Conservation (phyloP, 2,888 invertebrate genomes). For the Hydroisotoma schaefferi region DNA sequence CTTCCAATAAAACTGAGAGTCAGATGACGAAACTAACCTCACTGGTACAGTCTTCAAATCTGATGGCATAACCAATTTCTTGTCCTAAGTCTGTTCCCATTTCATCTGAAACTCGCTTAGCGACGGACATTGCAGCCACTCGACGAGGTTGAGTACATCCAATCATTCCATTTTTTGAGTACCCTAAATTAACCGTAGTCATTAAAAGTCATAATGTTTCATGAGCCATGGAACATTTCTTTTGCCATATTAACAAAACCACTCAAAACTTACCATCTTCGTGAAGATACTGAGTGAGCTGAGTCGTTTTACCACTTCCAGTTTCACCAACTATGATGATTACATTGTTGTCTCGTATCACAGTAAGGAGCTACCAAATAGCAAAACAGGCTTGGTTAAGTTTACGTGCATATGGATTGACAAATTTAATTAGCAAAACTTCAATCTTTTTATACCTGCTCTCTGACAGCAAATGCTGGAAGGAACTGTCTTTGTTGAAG, state of each 20-base stretch:
- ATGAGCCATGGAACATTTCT: neutral
- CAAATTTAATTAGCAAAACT: neutral
- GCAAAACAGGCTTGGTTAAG: no score
- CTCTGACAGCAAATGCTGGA: slow-evolving; percentile 92
- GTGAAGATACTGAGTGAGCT: slow-evolving; percentile 92
- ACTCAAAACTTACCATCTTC: slow-evolving; percentile 70
- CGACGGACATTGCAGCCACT: slow-evolving; percentile 99
- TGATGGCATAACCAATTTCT: slow-evolving; percentile 97
- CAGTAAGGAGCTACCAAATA: slow-evolving; percentile 66
- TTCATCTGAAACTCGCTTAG: slow-evolving; percentile 97
- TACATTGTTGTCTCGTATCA: slow-evolving; percentile 88
- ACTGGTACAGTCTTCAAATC: slow-evolving; percentile 98
- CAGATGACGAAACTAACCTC: slow-evolving; percentile 62
- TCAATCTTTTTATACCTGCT: slow-evolving; percentile 63
- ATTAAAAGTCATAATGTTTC: no score
- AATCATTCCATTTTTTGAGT: slow-evolving; percentile 85
- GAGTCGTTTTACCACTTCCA: slow-evolving; percentile 96
- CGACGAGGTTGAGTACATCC: slow-evolving; percentile 97
- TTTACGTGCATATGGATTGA: no score
- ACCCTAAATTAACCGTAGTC: no score
- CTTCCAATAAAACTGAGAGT: no score
- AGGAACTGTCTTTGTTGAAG: slow-evolving; percentile 83
- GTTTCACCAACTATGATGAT: slow-evolving; percentile 94
- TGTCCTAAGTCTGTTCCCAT: slow-evolving; percentile 85
- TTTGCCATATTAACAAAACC: neutral